Evolutionary conservation across 2,888 invertebrate species (phyloP).

Genomic region (Caenorhabditis sp.): DNA sequence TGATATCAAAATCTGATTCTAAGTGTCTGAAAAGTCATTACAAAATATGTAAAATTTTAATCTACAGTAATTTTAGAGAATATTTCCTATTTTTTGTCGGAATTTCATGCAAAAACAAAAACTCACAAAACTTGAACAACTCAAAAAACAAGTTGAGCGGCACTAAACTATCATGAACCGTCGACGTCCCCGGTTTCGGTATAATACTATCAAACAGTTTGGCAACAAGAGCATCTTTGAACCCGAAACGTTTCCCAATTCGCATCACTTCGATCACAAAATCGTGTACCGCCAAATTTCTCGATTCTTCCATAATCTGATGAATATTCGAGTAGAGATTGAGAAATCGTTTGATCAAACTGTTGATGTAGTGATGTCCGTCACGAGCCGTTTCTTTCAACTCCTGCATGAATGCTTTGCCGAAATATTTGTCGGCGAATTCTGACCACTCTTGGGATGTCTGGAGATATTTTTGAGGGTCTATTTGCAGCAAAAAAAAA

Average conservation of each 20-base stretch:
- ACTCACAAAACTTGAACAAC: not conserved
- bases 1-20: too few species aligned
- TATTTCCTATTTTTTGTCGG: too few species aligned
- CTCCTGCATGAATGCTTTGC: not conserved
- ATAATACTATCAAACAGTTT: not conserved
- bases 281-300: not conserved
- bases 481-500: too few species aligned
- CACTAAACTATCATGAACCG: not conserved
- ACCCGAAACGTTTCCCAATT: not conserved
- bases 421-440: not conserved
- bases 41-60: too few species aligned
- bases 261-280: not conserved
- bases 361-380: not conserved
- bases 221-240: not conserved
- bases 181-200: not conserved
- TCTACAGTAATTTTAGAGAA: too few species aligned
- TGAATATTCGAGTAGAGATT: not conserved
- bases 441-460: not conserved
- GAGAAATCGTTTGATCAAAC: not conserved
- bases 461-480: not conserved
- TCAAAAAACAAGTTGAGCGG: not conserved
- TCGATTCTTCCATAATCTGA: not conserved
- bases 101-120: too few species aligned
- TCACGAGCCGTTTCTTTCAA: not conserved
- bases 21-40: too few species aligned